Conservation (phyloP, 2,888 invertebrate genomes). For the Megastigmus dorsalis region DNA sequence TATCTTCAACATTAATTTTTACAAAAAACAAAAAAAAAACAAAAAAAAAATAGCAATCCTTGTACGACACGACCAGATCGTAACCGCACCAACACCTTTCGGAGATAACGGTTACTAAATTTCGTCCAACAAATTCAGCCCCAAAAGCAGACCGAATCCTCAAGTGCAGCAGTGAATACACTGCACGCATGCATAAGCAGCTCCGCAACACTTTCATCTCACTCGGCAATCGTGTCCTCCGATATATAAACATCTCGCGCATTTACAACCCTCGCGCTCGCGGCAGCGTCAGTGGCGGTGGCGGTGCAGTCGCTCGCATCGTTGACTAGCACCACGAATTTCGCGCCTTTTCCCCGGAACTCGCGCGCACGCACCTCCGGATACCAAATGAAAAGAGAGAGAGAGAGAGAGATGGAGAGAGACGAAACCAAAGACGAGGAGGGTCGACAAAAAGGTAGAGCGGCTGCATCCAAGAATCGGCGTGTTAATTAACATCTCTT, state of each 20-base stretch:
- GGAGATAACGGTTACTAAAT: too few species aligned
- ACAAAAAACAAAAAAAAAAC: too few species aligned
- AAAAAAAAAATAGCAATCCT: too few species aligned
- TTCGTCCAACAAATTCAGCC: too few species aligned
- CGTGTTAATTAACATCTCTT: slow-evolving; percentile 48
- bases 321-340: slow-evolving; percentile 26
- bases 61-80: too few species aligned
- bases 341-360: slow-evolving; percentile 25
- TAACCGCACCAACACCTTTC: too few species aligned
- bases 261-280: not conserved
- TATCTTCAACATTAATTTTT: too few species aligned
- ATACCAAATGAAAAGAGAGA: slow-evolving; percentile 52
- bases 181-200: too few species aligned
- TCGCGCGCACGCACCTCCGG: slow-evolving; percentile 3
- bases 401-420: slow-evolving; percentile 36
- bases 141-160: too few species aligned
- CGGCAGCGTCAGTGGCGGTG: not conserved
- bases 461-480: slow-evolving; percentile 42
- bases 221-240: not conserved
- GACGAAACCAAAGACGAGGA: too few species aligned
- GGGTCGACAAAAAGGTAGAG: too few species aligned
- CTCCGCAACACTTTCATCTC: slow-evolving; percentile 31
- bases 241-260: not conserved
- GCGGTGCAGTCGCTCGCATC: slow-evolving; percentile 29
- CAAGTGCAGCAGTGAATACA: too few species aligned